Evolutionary conservation across 53 echinoderm and acorn worm species (phyloP), one percentile per base, ranked within the genome.

Genomic region (Holothuria scabra): DNA sequence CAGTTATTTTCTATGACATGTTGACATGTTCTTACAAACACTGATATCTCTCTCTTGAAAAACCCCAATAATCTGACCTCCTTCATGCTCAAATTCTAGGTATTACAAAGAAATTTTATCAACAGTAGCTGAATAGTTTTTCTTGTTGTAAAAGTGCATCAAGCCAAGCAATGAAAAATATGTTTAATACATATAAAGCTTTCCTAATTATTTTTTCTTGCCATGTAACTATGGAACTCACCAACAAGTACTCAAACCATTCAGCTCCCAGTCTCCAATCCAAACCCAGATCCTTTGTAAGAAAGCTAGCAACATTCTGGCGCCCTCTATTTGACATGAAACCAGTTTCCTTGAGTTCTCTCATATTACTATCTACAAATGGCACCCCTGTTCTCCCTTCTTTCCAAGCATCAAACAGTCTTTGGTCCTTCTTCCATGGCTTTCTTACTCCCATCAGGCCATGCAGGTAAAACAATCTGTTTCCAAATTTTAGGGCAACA

Each of bases 291-390:
- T 93, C 93, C 86, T 93, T 93, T 19, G 93, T 91, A 8, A 91
- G 84, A 74, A 93, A 93, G 58, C 93, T 93, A 13, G 93, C 93
- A 34, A 93, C 93, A 69, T 93, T 93, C 81, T 93, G 93, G 22
- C 93, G 88, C 65, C 93, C 93, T 81, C 93, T 88, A 66, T 93
- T 93, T 70, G 93, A 93, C 93, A 93, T 93, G 84, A 93, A 93
- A 19, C 93, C 93, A 24, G 93, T 93, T n/a, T 88, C 86, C 4
- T 83, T 83, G 49, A 93, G 28, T 80, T 93, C 93, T 84, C 93
- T 67, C 91, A 93, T 93, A 71, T 93, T 93, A 68, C 91, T 91
- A 55, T 93, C 93, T 19, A 93, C 93, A 48, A 93, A 93, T 18
- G 93, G 93, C 10, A 93, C 93, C 14, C 93, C 91, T 33, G 93